Base-by-base conservation (phyloP, 2,888 invertebrate genomes). In the Cryptocephalus primarius region DNA sequence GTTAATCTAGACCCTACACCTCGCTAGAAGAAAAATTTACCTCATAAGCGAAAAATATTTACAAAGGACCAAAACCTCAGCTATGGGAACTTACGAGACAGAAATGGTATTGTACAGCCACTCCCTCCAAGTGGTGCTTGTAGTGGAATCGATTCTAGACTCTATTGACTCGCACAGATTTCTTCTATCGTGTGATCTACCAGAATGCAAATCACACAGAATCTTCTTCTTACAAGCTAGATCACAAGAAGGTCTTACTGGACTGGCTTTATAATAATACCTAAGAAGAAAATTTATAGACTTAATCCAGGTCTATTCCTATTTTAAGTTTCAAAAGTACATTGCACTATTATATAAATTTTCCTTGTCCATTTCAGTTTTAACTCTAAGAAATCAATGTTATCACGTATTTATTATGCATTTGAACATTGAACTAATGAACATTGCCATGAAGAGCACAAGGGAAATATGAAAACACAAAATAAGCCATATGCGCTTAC, bases 241-340 rank as follows among this genome's bases (percentile, higher is more conserved):
- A 68, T 88, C 87, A 65, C 92, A 93, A 0, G 74, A 67, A 9
- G 89, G 85, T 38, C 87, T 78, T 0, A 85, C 85, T 0, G 90
- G 88, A 48, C 90, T 90, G 64, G 87, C 89, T 71, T 91, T 91
- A 79, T 88, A 88, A 67, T 91, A 91, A 66, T 88, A 83, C 62
- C 90, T 90, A 60, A 0, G 61, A 65, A 47, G 46, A 45, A 49
- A 22, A 22, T 22, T 6, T 22, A 22, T 22, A 22, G 22, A 22
- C 6, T 22, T 22, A 6, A 22, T 22, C 22, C 22, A 4, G 6
- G 6, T 22, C 6, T 22, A n/a, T n/a, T n/a, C n/a, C n/a, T n/a
- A n/a, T 22, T 22, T 6, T 6, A 22, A 22, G 22, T 22, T 22
- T 22, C 6, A 22, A 22, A 6, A 22, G n/a, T n/a, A n/a, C 6